These are phyloP conservation scores for Variabilichromis moorii DNA, from an alignment of 2,113 vertebrate genomes.

Conservation along the genomic window DNA sequence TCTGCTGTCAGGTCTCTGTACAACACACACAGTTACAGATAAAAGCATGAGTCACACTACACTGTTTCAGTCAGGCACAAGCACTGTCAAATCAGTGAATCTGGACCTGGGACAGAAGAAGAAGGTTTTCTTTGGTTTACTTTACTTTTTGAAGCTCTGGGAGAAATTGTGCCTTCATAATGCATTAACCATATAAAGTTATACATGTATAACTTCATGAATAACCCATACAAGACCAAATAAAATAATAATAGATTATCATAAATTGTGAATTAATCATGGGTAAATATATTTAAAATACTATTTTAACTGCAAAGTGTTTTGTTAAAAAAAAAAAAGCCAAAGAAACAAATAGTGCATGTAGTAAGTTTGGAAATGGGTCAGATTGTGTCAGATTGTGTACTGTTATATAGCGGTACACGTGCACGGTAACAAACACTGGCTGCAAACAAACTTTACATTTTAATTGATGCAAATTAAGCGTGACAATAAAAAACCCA, in stretches of 20 bases:
- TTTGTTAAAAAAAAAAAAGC: background rate
- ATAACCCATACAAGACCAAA: background rate
- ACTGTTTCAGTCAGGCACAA: background rate
- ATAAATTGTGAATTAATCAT: background rate
- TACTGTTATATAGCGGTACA: background rate
- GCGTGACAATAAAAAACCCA: background rate
- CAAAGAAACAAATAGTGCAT: background rate
- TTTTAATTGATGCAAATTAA: background rate
- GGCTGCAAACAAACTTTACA: background rate
- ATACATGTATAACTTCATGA: background rate
- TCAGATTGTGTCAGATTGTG: background rate
- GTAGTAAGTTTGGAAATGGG: background rate
- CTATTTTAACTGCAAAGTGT: background rate
- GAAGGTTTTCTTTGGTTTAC: background rate
- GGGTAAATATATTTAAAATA: background rate
- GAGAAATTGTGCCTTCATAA: background rate
- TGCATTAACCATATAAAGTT: background rate
- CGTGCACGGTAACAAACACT: background rate
- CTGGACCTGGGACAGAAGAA: background rate
- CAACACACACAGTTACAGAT: background rate
- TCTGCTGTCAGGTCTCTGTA: constrained; percentile 85
- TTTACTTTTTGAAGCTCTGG: background rate
- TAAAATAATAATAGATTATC: background rate
- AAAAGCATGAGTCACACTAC: background rate
- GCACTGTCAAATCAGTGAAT: background rate